phyloP scores from a whole-genome alignment of 2,113 vertebrate genomes.

The Cephalopholis sonnerati region DNA sequence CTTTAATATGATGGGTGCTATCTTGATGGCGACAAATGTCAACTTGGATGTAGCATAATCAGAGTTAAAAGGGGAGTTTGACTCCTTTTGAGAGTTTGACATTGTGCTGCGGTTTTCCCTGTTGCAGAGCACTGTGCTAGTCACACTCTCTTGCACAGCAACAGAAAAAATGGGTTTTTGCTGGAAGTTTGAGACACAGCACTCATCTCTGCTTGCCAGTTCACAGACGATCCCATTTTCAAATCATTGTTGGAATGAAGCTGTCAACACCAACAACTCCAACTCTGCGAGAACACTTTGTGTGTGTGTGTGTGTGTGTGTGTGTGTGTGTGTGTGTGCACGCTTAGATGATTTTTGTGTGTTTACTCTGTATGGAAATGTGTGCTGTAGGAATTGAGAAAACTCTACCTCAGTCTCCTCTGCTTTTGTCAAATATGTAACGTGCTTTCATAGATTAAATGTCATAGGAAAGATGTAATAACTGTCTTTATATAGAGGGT shows the following conservation, averaged over 20 bases:
- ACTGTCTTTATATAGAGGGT: not conserved
- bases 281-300: not conserved
- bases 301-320: constrained; percentile 4
- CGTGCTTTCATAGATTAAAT: constrained; percentile 34
- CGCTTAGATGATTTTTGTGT: constrained; percentile 7
- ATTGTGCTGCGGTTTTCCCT: constrained; percentile 8
- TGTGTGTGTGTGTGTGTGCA: not conserved
- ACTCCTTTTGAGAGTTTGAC: not conserved
- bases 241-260: constrained; percentile 39
- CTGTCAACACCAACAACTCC: constrained; percentile 24
- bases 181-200: constrained; percentile 16
- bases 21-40: not conserved
- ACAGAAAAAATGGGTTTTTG: not conserved
- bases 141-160: constrained; percentile 21
- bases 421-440: constrained; percentile 36
- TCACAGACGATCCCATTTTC: constrained; percentile 29
- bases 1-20: not conserved
- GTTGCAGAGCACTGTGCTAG: not conserved
- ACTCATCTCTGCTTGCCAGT: constrained; percentile 18
- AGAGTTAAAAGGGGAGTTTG: not conserved
- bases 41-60: not conserved
- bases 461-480: not conserved
- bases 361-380: constrained; percentile 20
- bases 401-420: constrained; percentile 2
- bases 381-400: constrained; percentile 13